phyloP scores from a whole-genome alignment of 53 echinoderm and acorn worm species.

The Hippasteria phrygiana region DNA sequence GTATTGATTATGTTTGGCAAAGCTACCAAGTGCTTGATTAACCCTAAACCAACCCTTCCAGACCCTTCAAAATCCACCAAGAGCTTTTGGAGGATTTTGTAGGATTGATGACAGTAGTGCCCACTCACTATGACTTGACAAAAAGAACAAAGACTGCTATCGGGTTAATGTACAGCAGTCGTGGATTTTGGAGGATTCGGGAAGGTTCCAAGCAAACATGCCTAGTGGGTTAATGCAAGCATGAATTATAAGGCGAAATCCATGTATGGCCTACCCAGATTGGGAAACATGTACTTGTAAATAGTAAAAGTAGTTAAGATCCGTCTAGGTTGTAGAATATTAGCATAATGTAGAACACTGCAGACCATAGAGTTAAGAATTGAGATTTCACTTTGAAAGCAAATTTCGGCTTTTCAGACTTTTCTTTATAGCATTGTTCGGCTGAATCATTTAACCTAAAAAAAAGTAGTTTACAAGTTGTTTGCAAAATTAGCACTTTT shows the following conservation, averaged over 20 bases:
- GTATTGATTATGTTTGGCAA: no score
- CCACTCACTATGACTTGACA: no score
- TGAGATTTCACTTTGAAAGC: not conserved
- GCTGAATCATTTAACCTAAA: not conserved
- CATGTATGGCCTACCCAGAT: not conserved
- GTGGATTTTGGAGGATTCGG: no score
- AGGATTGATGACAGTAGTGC: no score
- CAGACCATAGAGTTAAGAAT: not conserved
- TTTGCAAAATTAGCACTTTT: not conserved
- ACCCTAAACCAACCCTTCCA: not conserved
- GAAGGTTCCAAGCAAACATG: no score
- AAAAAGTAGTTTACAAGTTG: not conserved
- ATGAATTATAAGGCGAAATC: not conserved
- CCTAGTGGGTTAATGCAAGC: no score
- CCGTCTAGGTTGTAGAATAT: not conserved
- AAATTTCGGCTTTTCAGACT: not conserved
- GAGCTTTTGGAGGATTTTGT: no score
- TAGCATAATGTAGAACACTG: not conserved
- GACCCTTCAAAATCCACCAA: no score
- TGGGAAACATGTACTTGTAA: not conserved
- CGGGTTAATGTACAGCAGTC: no score
- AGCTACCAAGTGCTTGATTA: not conserved
- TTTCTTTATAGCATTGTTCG: not conserved
- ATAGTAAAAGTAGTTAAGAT: not conserved
- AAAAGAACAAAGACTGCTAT: no score